These are phyloP conservation scores for Ornithoptera alexandrae DNA, from an alignment of 2,888 invertebrate genomes.

Conservation along the genomic window DNA sequence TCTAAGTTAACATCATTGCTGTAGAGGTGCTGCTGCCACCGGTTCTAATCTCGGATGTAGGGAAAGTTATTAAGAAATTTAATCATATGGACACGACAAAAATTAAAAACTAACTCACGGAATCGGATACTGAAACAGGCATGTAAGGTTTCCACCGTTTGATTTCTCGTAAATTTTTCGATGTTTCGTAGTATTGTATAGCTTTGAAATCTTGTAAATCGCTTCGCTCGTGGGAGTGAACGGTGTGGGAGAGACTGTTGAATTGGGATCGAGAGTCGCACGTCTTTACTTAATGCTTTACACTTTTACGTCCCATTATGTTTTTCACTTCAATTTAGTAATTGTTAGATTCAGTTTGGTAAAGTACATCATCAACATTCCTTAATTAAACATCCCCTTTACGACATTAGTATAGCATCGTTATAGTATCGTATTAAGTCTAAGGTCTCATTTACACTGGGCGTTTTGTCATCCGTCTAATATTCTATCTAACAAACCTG, in stretches of 20 bases:
- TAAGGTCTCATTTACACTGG: slow-evolving; percentile 4
- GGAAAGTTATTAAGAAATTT: not conserved
- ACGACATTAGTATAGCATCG: slow-evolving; percentile 7
- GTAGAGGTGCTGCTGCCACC: not conserved
- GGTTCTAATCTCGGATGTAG: not conserved
- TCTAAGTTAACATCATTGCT: not conserved
- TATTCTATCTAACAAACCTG: not conserved
- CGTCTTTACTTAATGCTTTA: not conserved
- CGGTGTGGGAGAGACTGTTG: not conserved
- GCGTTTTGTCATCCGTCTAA: slow-evolving; percentile 2
- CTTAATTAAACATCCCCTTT: slow-evolving; percentile 19
- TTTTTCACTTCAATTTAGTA: not conserved
- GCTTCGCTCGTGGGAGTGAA: slow-evolving; percentile 1
- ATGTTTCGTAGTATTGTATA: not conserved
- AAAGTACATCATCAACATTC: slow-evolving; percentile 14
- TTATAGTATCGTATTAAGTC: slow-evolving; percentile 5
- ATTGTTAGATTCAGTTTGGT: not conserved
- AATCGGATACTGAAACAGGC: slow-evolving; percentile 7
- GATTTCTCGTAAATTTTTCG: not conserved
- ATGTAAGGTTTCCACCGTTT: not conserved
- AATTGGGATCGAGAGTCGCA: not conserved
- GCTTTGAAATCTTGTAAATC: slow-evolving; percentile 3
- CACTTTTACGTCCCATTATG: not conserved
- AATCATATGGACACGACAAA: not conserved
- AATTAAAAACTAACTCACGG: not conserved